Evolutionary conservation across 37 sponge, comb jelly and placozoan genomes (phyloP).

Genomic region (Amphimedon queenslandica): DNA sequence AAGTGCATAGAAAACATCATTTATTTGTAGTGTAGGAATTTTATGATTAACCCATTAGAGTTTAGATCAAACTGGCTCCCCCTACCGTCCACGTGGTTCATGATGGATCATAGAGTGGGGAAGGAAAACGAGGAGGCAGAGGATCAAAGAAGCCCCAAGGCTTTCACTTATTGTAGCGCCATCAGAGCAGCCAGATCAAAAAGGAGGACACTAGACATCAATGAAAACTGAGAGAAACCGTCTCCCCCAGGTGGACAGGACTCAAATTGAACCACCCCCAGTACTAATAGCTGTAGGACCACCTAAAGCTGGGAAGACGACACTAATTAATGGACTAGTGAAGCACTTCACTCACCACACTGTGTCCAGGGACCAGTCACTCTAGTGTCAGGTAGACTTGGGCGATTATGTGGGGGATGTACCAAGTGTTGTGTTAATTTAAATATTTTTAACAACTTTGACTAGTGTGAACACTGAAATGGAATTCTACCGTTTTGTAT

Average conservation of each 20-base stretch:
- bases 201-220: constrained; percentile 77
- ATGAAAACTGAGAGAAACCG: constrained; percentile 82
- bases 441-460: no score
- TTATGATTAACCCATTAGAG: no score
- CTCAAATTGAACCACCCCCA: constrained; percentile 88
- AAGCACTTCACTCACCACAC: constrained; percentile 90
- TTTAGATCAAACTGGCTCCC: background rate
- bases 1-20: no score
- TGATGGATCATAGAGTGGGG: constrained; percentile 36
- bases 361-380: constrained; percentile 82
- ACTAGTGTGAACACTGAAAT: no score
- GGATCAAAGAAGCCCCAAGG: constrained; percentile 72
- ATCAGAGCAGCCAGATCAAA: constrained; percentile 73
- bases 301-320: constrained; percentile 92
- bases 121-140: no score
- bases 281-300: constrained; percentile 96
- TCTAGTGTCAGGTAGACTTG: constrained; percentile 72
- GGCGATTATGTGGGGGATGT: background rate
- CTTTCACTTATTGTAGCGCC: constrained; percentile 88
- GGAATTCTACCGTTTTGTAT: no score
- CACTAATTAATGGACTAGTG: constrained; percentile 78
- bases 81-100: constrained; percentile 1
- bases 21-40: no score
- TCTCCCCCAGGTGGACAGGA: constrained; percentile 81
- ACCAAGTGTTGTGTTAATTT: no score